phyloP scores from a whole-genome alignment of 2,113 vertebrate species.

The Asarcornis scutulata region DNA sequence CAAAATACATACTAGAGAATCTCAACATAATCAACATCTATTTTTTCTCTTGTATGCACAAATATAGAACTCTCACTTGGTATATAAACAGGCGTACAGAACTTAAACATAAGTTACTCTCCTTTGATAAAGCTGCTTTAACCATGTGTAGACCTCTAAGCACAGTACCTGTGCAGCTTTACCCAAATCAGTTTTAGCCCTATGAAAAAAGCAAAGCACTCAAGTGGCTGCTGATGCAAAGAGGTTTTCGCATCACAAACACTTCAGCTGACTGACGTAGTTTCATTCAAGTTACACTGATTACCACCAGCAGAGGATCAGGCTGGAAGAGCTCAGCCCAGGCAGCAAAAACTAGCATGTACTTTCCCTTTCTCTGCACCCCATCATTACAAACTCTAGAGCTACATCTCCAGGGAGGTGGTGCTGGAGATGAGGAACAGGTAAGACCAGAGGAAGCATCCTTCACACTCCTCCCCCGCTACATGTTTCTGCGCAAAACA shows the following conservation, averaged over 20 bases:
- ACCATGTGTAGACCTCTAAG: not conserved
- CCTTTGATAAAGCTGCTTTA: not conserved
- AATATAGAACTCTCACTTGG: not conserved
- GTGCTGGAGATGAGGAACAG: not conserved
- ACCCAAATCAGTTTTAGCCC: not conserved
- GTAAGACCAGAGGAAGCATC: not conserved
- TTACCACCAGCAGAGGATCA: not conserved
- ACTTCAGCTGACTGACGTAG: accelerated
- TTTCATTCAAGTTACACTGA: not conserved
- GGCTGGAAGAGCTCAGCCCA: not conserved
- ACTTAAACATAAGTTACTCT: not conserved
- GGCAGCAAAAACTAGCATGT: not conserved
- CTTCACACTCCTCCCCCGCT: not conserved
- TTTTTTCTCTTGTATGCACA: not conserved
- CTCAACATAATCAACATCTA: not conserved
- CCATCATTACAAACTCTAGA: not conserved
- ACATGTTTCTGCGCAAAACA: not conserved
- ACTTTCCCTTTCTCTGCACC: not conserved
- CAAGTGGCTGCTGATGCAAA: not conserved
- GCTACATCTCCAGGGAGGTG: not conserved
- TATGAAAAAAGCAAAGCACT: not conserved
- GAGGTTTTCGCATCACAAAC: accelerated
- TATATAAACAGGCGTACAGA: accelerated
- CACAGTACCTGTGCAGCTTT: not conserved
- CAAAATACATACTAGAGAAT: not conserved